These are phyloP conservation scores for Drosophila rellima DNA, from an alignment of 2,888 invertebrate genomes.

Conservation along the genomic window DNA sequence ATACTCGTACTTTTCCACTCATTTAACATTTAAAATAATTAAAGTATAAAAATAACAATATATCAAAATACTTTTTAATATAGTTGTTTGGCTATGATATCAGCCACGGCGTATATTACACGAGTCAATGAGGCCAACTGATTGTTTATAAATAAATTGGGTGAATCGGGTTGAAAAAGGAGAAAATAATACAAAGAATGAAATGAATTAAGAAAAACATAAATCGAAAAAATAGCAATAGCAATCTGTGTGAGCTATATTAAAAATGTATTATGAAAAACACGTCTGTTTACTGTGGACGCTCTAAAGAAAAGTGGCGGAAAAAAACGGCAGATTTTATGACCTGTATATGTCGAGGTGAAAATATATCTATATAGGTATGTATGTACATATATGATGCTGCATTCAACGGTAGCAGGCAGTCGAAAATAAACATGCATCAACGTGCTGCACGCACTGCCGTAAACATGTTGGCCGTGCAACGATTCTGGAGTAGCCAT, in stretches of 20 bases:
- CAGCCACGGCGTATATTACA: slow-evolving; percentile 31
- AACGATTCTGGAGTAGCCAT: slow-evolving; percentile 54
- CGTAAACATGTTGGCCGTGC: slow-evolving; percentile 69
- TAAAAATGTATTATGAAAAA: slow-evolving; percentile 77
- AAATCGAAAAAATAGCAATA: slow-evolving; percentile 20
- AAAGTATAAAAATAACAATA: background rate
- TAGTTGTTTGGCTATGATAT: slow-evolving; percentile 2
- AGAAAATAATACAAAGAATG: slow-evolving; percentile 32
- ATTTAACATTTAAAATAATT: background rate
- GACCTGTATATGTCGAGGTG: slow-evolving; percentile 25
- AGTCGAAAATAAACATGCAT: slow-evolving; percentile 71
- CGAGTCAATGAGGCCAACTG: slow-evolving; percentile 58
- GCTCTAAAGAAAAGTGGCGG: slow-evolving; percentile 40
- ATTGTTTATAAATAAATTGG: slow-evolving; percentile 72
- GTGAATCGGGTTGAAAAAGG: slow-evolving; percentile 15
- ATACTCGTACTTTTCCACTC: too few species aligned
- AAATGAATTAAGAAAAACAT: slow-evolving; percentile 50
- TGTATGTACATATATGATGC: slow-evolving; percentile 36
- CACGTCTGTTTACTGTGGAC: slow-evolving; percentile 66
- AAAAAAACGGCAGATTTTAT: slow-evolving; percentile 63
- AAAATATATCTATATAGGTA: slow-evolving; percentile 1
- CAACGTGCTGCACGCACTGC: slow-evolving; percentile 68
- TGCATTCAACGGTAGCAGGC: slow-evolving; percentile 48
- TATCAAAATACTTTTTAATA: slow-evolving; percentile 6
- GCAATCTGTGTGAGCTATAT: slow-evolving; percentile 56